Base-by-base conservation (phyloP, 2,888 invertebrate species). In the Didymodactylos carnosus region DNA sequence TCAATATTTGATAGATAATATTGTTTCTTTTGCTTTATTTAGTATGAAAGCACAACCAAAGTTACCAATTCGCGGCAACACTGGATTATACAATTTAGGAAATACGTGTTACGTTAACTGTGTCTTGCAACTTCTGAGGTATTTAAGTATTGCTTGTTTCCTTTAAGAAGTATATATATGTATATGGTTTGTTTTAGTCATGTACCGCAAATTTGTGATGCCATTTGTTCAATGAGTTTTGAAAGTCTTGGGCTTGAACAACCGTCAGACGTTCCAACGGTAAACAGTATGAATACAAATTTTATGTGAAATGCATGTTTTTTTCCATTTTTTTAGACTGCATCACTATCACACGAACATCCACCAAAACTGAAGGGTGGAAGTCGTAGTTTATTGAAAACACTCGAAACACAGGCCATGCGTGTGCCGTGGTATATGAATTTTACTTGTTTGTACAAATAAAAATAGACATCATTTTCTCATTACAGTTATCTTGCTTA, bases 91-190 rank as follows among this genome's bases (percentile, higher is more conserved):
- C 49, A 92, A 92, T 84, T 85, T 91, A 51, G 91, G 91, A 39
- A 92, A 91, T 80, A 91, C 91, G 0, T 92, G 92, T 82, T 92
- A 91, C 79, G 89, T 91, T 89, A 92, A 92, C 83, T 90, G 91
- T 80, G 88, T 91, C 2, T 83, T 91, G 76, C 92, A 92, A 82
- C 90, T 91, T 0, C 84, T 92, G 51, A 53, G 53, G 53, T 53
- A 29, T 19, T 14, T 19, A 29, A 29, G 29, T 3, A 13, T 8
- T 7, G n/a, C n/a, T n/a, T n/a, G n/a, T n/a, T n/a, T n/a, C n/a
- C n/a, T n/a, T n/a, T n/a, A n/a, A n/a, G n/a, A n/a, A n/a, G n/a
- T n/a, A n/a, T n/a, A n/a, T n/a, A n/a, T n/a, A n/a, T n/a, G n/a
- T n/a, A n/a, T n/a, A n/a, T n/a, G n/a, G n/a, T 27, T 19, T 16